A percentile compares a stretch with the other conserved stretches of the same genome.
These are phyloP conservation scores for Balaeniceps rex DNA, from an alignment of 2,113 vertebrate genomes.

Conservation along the genomic window DNA sequence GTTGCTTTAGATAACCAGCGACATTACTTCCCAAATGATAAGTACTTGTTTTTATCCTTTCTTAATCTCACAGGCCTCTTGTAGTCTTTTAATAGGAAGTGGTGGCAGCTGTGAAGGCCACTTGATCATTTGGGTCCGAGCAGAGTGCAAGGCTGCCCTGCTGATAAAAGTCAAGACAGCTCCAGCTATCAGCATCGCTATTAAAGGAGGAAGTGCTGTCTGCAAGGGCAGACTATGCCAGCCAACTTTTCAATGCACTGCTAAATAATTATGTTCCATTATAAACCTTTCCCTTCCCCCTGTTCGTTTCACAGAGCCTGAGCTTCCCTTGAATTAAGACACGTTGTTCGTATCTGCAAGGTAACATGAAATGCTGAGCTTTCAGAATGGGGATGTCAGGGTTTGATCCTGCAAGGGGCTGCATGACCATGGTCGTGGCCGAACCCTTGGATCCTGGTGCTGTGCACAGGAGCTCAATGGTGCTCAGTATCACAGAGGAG, in stretches of 20 bases:
- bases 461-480: neutral
- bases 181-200: conserved; percentile 22
- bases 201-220: conserved; percentile 21
- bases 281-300: neutral
- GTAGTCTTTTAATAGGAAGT: conserved; percentile 64
- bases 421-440: rapidly evolving
- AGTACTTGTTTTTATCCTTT: conserved; percentile 70
- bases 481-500: neutral
- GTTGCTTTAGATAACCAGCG: conserved; percentile 69
- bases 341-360: neutral
- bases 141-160: conserved; percentile 42
- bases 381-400: neutral
- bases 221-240: conserved; percentile 6
- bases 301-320: neutral
- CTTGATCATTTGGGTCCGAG: conserved; percentile 62
- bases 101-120: conserved; percentile 64
- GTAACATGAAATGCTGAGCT: neutral
- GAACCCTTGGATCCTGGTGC: neutral
- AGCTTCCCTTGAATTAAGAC: neutral
- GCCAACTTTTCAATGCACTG: neutral
- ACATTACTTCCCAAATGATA: conserved; percentile 71
- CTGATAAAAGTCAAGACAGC: conserved; percentile 59
- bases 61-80: conserved; percentile 47
- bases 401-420: neutral
- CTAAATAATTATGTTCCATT: neutral